A percentile compares a stretch with the other conserved stretches of the same genome.
phyloP scores from a whole-genome alignment of 2,888 invertebrate species.

The Rotaria sp. region DNA sequence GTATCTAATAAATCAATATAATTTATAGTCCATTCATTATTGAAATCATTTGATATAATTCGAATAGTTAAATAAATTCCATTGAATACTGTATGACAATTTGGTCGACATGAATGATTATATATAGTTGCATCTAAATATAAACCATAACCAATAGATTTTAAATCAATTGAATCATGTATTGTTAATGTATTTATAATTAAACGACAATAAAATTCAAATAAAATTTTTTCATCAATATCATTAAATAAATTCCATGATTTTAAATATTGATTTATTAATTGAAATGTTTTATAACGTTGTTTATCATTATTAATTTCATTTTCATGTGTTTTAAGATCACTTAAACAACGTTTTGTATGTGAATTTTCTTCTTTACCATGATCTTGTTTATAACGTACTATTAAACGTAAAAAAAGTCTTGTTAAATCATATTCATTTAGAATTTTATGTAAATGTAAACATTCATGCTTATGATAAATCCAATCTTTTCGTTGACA shows the following conservation, averaged over 20 bases:
- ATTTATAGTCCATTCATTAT: not conserved
- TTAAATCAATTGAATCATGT: conserved; percentile 8
- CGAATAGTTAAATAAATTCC: not conserved
- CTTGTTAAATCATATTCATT: conserved; percentile 15
- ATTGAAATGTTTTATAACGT: conserved; percentile 3
- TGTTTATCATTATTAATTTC: not conserved
- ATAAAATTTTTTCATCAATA: not conserved
- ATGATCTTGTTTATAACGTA: not conserved
- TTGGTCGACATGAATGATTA: conserved; percentile 23
- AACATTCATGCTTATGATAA: not conserved
- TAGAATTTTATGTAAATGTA: not conserved
- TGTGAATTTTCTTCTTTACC: not conserved
- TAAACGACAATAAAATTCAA: conserved; percentile 17
- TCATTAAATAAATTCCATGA: not conserved
- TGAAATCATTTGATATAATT: not conserved
- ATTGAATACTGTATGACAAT: not conserved
- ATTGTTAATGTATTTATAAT: conserved; percentile 19
- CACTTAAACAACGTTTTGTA: conserved; percentile 4
- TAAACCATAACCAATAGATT: conserved; percentile 8
- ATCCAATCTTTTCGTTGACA: conserved; percentile 25
- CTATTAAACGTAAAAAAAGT: conserved; percentile 14
- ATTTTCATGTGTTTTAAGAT: not conserved
- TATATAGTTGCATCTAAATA: conserved; percentile 14
- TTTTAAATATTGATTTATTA: not conserved
- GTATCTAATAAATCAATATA: conserved; percentile 3